A percentile compares a stretch with the other conserved stretches of the same genome.
Evolutionary conservation across 2,113 vertebrate species (phyloP).

Genomic region (Ctenomys sociabilis): DNA sequence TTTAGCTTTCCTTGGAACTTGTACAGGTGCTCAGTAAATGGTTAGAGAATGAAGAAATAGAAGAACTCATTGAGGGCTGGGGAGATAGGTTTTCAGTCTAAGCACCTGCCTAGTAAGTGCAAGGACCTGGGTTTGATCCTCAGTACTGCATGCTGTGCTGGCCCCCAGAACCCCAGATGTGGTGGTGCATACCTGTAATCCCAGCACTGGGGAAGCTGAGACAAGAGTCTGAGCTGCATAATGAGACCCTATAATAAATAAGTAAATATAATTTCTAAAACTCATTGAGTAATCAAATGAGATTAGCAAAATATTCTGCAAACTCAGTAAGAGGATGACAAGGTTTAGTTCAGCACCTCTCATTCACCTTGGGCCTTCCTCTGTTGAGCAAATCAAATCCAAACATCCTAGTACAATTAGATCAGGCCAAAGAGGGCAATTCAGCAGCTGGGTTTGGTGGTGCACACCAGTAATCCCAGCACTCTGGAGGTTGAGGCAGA

Average conservation of each 20-base stretch:
- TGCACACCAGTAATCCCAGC: too few relatives aligned
- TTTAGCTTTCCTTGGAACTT: background rate
- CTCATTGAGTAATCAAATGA: background rate
- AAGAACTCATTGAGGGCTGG: slow-evolving; percentile 2
- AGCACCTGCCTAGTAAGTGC: too few relatives aligned
- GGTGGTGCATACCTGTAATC: too few relatives aligned
- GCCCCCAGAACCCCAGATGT: too few relatives aligned
- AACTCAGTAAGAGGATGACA: background rate
- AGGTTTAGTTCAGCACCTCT: background rate
- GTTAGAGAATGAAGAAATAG: slow-evolving; percentile 32
- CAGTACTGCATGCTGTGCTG: too few relatives aligned
- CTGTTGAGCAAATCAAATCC: background rate
- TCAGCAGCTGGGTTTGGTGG: background rate
- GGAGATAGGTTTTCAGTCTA: too few relatives aligned
- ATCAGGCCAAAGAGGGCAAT: background rate
- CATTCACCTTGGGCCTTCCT: background rate
- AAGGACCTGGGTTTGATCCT: too few relatives aligned
- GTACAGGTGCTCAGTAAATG: background rate
- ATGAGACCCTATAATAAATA: too few relatives aligned
- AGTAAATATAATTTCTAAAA: background rate
- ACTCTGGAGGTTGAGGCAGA: too few relatives aligned
- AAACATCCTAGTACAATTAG: background rate
- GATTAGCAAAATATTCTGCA: background rate
- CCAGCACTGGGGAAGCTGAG: too few relatives aligned
- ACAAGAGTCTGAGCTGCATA: too few relatives aligned